Evolutionary conservation across 2,888 invertebrate species (phyloP).

Genomic region (Trichopria drosophilae): DNA sequence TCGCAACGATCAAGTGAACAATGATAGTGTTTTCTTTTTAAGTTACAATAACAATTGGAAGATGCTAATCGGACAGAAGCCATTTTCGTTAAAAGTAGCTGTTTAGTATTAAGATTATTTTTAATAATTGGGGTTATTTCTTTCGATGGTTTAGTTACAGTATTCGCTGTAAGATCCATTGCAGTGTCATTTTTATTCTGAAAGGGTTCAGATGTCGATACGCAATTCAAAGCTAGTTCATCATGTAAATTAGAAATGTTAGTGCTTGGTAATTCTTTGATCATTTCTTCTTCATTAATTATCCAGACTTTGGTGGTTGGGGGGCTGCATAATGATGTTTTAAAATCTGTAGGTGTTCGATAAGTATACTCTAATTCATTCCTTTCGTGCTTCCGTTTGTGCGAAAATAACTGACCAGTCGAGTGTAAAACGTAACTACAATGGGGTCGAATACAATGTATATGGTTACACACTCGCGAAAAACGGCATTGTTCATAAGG

Average conservation of each 20-base stretch:
- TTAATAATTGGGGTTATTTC: no score
- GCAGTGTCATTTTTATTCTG: conserved; percentile 56
- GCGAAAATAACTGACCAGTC: conserved; percentile 94
- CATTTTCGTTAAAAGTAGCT: no score
- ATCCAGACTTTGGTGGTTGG: no score
- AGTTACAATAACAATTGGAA: conserved; percentile 48
- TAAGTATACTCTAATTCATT: conserved; percentile 89
- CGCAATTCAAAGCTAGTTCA: no score
- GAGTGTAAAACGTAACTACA: conserved; percentile 97
- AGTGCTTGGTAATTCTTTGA: no score
- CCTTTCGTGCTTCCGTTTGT: conserved; percentile 96
- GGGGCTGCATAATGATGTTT: no score
- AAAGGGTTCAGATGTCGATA: no score
- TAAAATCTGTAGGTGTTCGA: no score
- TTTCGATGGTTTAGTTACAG: no score
- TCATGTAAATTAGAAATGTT: no score
- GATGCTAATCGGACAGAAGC: conserved; percentile 34
- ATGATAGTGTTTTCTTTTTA: conserved; percentile 82
- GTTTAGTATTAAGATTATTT: conserved; percentile 31
- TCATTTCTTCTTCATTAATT: no score
- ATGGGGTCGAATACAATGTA: conserved; percentile 93
- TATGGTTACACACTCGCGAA: conserved; percentile 94
- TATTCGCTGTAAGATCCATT: conserved; percentile 55
- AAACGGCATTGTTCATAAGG: conserved; percentile 90
- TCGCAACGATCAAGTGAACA: conserved; percentile 79